These are phyloP conservation scores for Drosophila suboccidentalis DNA, from an alignment of 2,888 invertebrate species.

Conservation along the genomic window DNA sequence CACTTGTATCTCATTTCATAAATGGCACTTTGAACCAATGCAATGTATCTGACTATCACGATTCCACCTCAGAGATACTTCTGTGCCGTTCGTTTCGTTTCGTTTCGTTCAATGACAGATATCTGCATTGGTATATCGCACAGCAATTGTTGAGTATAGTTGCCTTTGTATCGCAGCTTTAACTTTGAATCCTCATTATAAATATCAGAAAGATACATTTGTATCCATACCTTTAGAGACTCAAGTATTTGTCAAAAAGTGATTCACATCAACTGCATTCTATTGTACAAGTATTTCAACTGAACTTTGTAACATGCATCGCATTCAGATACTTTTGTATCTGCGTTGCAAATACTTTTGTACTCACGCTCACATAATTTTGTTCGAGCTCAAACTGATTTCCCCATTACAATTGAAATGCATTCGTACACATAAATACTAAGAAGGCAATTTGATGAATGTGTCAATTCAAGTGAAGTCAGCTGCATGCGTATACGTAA, in stretches of 20 bases:
- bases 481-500: conserved; percentile 1
- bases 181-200: conserved; percentile 10
- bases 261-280: conserved; percentile 1
- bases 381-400: neutral
- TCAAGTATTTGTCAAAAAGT: neutral
- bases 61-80: neutral
- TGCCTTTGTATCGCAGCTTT: neutral
- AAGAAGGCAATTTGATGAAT: conserved; percentile 7
- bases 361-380: neutral
- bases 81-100: no score
- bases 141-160: neutral
- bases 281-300: neutral
- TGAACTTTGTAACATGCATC: neutral
- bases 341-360: neutral
- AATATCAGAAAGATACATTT: neutral
- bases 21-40: neutral
- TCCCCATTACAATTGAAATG: neutral
- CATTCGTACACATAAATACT: neutral
- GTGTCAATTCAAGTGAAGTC: neutral
- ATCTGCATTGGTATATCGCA: neutral
- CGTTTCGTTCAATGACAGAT: neutral
- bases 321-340: neutral
- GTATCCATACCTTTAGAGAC: neutral
- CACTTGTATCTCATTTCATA: neutral
- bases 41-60: neutral